A percentile compares a stretch with the other conserved stretches of the same genome.
phyloP scores from a whole-genome alignment of 1,140 invertebrate species.

The Cyrtorhinus lividipennis region DNA sequence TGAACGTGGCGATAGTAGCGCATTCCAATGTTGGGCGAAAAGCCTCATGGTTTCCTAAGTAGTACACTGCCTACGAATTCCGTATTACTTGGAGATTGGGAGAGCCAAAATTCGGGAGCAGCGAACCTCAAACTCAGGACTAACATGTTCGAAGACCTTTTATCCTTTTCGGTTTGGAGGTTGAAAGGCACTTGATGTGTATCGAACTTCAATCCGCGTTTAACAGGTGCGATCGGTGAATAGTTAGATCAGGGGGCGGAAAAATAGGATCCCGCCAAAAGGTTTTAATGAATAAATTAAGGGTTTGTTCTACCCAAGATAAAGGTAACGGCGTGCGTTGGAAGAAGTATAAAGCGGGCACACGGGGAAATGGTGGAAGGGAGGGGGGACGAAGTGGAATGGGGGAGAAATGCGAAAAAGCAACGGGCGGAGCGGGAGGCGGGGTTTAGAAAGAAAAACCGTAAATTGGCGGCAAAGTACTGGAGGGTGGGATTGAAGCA shows the following conservation, averaged over 20 bases:
- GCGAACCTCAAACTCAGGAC: no score
- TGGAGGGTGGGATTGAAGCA: conserved; percentile 20
- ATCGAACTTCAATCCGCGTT: background rate
- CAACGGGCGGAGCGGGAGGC: conserved; percentile 2
- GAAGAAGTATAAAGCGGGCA: background rate
- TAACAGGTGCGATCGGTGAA: background rate
- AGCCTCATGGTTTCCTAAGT: no score
- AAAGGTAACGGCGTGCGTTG: conserved; percentile 4
- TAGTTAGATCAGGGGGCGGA: background rate
- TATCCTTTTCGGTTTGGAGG: no score
- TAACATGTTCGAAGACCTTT: no score
- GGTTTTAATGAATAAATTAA: conserved; percentile 15
- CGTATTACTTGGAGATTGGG: no score
- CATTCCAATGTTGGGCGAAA: no score
- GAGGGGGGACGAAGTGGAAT: background rate
- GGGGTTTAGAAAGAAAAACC: conserved; percentile 9
- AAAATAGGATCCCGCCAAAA: background rate
- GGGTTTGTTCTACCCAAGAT: background rate
- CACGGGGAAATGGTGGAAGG: background rate
- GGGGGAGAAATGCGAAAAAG: conserved; percentile 5
- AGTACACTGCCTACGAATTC: no score
- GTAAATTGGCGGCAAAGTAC: conserved; percentile 21
- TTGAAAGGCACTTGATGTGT: background rate
- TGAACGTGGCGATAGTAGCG: no score
- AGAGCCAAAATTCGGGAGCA: no score